These are phyloP conservation scores for Sussaba pulchella DNA, from an alignment of 2,888 invertebrate genomes.

Conservation along the genomic window DNA sequence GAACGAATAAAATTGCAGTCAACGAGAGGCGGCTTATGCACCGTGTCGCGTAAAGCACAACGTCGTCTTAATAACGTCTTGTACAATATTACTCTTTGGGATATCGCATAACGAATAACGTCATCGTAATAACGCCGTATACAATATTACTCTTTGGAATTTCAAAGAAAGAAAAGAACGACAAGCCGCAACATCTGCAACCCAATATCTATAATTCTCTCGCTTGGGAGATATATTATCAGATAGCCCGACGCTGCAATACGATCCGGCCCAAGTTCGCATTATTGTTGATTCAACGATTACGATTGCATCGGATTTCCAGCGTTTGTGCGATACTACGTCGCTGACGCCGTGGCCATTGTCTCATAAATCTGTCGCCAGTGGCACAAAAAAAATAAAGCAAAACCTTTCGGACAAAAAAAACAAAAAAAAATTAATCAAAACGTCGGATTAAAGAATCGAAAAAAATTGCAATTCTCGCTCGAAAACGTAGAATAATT, in stretches of 20 bases:
- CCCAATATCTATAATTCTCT: not conserved
- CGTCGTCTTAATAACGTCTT: not conserved
- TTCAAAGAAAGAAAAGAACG: not conserved
- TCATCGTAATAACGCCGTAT: not conserved
- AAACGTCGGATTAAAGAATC: no score
- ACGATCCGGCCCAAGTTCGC: slow-evolving; percentile 1
- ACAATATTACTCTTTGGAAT: not conserved
- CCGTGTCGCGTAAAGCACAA: no score
- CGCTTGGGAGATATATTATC: not conserved
- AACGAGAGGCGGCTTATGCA: no score
- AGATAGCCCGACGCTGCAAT: not conserved
- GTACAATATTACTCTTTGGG: not conserved
- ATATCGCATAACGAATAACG: no score
- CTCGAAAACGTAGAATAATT: no score
- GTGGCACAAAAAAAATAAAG: not conserved
- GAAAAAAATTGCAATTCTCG: no score
- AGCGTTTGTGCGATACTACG: slow-evolving; percentile 1
- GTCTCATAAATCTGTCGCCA: slow-evolving; percentile 18
- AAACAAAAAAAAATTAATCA: no score
- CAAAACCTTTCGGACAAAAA: no score
- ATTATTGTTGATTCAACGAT: slow-evolving; percentile 13
- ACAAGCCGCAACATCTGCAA: not conserved
- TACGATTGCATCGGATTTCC: slow-evolving; percentile 23
- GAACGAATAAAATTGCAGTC: no score
- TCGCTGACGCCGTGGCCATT: not conserved